Evolutionary conservation across 23 tunicate species (phyloP).

Genomic region (Styela plicata): DNA sequence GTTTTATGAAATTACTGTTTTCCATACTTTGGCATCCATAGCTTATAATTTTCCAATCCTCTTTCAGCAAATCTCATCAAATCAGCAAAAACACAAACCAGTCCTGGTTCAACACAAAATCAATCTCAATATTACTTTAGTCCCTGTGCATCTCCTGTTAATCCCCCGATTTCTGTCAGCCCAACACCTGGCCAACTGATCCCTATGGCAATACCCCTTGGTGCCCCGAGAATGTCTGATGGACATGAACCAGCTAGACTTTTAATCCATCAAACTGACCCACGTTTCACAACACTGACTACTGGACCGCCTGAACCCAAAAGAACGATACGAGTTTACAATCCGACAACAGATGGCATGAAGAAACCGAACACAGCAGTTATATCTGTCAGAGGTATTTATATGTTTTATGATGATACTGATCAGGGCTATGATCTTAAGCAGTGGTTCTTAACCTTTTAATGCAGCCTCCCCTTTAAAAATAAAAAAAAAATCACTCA

Average conservation of each 20-base stretch:
- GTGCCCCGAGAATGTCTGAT: conserved; percentile 60
- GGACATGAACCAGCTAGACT: conserved; percentile 37
- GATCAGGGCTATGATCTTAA: no score
- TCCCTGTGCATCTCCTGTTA: conserved; percentile 17
- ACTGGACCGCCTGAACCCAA: not conserved
- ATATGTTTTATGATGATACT: no score
- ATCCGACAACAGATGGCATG: not conserved
- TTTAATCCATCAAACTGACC: conserved; percentile 34
- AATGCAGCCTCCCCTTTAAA: no score
- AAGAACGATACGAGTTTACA: conserved; percentile 26
- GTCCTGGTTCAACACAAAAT: not conserved
- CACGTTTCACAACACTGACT: conserved; percentile 4
- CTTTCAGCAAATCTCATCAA: conserved; percentile 30
- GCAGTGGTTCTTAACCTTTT: no score
- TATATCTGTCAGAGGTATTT: conserved; percentile 20
- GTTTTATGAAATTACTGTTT: not conserved
- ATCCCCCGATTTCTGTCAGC: conserved; percentile 5
- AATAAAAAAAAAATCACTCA: no score
- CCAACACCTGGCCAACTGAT: conserved; percentile 37
- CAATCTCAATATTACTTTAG: conserved; percentile 33
- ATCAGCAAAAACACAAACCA: conserved; percentile 61
- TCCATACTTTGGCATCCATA: not conserved
- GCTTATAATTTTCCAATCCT: not conserved
- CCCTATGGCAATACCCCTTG: conserved; percentile 64
- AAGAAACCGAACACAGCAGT: conserved; percentile 26